Percentiles rank a stretch among this genome's conserved stretches.
These are phyloP conservation scores for Dendroctonus ponderosae DNA, from an alignment of 1,140 invertebrate species.

Conservation along the genomic window DNA sequence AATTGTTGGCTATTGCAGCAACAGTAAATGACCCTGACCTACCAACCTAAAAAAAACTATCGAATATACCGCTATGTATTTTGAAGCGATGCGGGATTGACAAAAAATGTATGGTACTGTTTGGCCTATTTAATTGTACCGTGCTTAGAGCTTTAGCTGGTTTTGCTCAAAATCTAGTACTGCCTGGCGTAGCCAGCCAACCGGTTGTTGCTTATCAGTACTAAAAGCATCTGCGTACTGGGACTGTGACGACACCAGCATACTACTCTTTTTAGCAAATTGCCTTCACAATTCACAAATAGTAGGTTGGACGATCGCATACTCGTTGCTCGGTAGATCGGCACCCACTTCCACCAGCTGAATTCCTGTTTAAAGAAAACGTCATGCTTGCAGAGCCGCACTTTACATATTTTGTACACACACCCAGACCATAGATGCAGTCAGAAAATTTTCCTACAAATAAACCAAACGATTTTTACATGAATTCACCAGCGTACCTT, in stretches of 20 bases:
- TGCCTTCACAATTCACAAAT: conserved; percentile 18
- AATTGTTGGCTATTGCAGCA: conserved; percentile 1
- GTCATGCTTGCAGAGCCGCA: conserved; percentile 30
- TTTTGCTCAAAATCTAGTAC: no score
- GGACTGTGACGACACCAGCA: conserved; percentile 19
- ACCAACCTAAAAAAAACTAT: conserved; percentile 16
- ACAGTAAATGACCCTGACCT: conserved; percentile 13
- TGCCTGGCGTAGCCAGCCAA: not conserved
- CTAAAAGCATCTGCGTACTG: conserved; percentile 26
- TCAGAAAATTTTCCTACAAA: no score
- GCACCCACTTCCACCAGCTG: conserved; percentile 36
- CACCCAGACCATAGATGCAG: no score
- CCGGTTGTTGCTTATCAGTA: conserved; percentile 16
- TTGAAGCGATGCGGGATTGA: no score
- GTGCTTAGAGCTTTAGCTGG: no score
- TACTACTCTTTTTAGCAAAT: conserved; percentile 29
- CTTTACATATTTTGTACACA: no score
- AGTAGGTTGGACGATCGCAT: no score
- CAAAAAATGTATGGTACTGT: no score
- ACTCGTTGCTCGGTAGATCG: conserved; percentile 11
- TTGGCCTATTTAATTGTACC: no score
- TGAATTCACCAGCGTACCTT: no score
- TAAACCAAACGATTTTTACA: no score
- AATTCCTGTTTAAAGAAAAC: conserved; percentile 38
- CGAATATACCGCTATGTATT: conserved; percentile 2